These are phyloP conservation scores for Dolichallabes microphthalmus DNA, from an alignment of 2,113 vertebrate species.

Conservation along the genomic window DNA sequence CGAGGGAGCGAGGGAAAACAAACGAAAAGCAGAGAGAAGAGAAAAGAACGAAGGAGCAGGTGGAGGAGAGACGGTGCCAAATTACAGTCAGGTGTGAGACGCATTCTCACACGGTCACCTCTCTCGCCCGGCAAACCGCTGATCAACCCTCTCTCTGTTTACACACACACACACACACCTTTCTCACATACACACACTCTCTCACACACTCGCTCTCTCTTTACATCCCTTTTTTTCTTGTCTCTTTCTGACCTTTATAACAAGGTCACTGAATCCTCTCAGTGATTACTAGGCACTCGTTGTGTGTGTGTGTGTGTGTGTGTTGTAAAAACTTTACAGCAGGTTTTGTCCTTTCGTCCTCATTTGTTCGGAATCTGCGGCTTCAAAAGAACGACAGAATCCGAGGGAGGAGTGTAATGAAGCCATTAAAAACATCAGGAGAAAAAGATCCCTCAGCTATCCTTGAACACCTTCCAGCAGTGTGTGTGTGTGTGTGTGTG, in stretches of 20 bases:
- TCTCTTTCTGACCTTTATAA: not conserved
- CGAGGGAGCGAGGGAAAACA: not conserved
- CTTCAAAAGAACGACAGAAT: constrained; percentile 50
- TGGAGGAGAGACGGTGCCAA: constrained; percentile 61
- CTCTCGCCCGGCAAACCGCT: not conserved
- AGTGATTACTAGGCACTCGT: not conserved
- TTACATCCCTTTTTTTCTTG: not conserved
- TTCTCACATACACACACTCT: not conserved
- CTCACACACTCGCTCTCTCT: not conserved
- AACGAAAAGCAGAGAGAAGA: constrained; percentile 3
- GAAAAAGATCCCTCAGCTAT: constrained; percentile 42
- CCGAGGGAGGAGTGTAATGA: constrained; percentile 51
- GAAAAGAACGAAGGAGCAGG: constrained; percentile 58
- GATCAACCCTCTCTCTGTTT: not conserved
- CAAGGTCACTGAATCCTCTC: not conserved
- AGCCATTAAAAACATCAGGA: constrained; percentile 54
- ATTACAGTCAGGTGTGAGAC: constrained; percentile 61
- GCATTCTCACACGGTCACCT: constrained; percentile 31
- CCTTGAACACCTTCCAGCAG: constrained; percentile 52
- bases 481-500: constrained; percentile 17
- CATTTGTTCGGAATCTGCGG: constrained; percentile 38
- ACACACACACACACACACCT: too few relatives aligned
- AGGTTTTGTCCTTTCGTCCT: constrained; percentile 31
- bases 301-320: constrained; percentile 7
- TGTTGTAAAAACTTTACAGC: constrained; percentile 43